Evolutionary conservation across 1,140 invertebrate species (phyloP).

Genomic region (Popillia japonica): DNA sequence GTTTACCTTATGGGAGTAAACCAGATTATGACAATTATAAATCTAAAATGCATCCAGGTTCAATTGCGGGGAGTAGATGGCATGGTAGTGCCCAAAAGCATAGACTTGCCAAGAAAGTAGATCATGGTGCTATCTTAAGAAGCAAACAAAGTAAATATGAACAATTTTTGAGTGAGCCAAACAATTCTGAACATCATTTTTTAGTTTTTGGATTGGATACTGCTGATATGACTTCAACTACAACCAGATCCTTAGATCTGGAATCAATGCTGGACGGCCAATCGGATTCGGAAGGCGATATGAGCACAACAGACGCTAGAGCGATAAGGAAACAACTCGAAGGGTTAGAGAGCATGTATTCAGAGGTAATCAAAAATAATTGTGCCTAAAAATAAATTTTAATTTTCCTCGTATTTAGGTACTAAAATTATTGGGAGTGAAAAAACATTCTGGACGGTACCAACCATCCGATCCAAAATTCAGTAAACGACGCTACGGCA

Average conservation of each 20-base stretch:
- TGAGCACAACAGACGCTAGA: slow-evolving; percentile 79
- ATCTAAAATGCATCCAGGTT: slow-evolving; percentile 54
- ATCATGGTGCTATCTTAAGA: slow-evolving; percentile 54
- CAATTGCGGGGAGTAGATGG: slow-evolving; percentile 49
- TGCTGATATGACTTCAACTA: slow-evolving; percentile 80
- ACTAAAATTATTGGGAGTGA: slow-evolving; percentile 79
- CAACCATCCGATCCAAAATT: slow-evolving; percentile 70
- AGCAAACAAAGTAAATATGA: slow-evolving; percentile 58
- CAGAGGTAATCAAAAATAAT: slow-evolving; percentile 49
- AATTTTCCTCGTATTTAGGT: slow-evolving; percentile 65
- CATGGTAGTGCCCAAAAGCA: slow-evolving; percentile 52
- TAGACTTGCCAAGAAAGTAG: slow-evolving; percentile 54
- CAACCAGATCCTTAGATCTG: slow-evolving; percentile 77
- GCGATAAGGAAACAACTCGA: slow-evolving; percentile 84
- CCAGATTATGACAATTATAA: slow-evolving; percentile 63
- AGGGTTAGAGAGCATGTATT: slow-evolving; percentile 88
- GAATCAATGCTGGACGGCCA: slow-evolving; percentile 80
- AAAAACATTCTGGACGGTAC: slow-evolving; percentile 64
- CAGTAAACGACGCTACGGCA: slow-evolving; percentile 65
- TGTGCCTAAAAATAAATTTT: slow-evolving; percentile 12
- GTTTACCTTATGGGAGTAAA: slow-evolving; percentile 68
- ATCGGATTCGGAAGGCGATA: slow-evolving; percentile 75
- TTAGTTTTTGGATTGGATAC: slow-evolving; percentile 77
- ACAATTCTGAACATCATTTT: slow-evolving; percentile 40
- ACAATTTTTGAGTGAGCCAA: not conserved